phyloP scores from a whole-genome alignment of 2,888 invertebrate species.

The Deroplatys truncata region DNA sequence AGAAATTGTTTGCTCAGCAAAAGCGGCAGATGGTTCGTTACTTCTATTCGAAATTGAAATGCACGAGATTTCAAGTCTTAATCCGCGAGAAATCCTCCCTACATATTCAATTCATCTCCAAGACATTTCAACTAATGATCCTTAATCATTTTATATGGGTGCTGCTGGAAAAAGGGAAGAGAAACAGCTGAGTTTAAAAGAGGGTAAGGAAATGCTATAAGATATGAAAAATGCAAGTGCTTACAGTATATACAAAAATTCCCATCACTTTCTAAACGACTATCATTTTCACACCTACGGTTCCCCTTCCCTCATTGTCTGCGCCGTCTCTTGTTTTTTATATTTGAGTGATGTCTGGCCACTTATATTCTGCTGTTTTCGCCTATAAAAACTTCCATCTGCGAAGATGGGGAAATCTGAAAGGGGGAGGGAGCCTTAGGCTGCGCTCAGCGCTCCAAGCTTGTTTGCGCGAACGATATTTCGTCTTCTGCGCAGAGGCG shows the following conservation, averaged over 20 bases:
- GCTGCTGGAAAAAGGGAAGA: background rate
- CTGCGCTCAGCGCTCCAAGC: background rate
- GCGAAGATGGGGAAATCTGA: background rate
- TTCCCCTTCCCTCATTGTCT: background rate
- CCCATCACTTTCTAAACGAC: background rate
- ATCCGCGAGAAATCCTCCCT: conserved; percentile 10
- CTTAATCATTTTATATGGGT: conserved; percentile 23
- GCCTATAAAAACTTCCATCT: background rate
- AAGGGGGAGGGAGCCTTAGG: background rate
- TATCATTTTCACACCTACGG: background rate
- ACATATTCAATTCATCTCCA: conserved; percentile 26
- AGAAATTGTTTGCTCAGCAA: conserved; percentile 21
- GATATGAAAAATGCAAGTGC: conserved; percentile 21
- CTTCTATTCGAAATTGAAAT: conserved; percentile 22
- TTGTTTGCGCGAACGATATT: conserved; percentile 1
- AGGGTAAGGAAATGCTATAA: background rate
- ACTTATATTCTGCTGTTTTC: conserved; percentile 6
- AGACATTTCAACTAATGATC: conserved; percentile 28
- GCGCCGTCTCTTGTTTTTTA: background rate
- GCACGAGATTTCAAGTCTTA: background rate
- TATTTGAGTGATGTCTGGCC: background rate
- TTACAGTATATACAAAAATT: conserved; percentile 6
- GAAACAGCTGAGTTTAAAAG: background rate
- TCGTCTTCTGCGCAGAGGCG: background rate
- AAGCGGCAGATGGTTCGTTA: conserved; percentile 24